Base-by-base conservation (phyloP, 2,113 vertebrate species). In the Pseudorasbora parva region DNA sequence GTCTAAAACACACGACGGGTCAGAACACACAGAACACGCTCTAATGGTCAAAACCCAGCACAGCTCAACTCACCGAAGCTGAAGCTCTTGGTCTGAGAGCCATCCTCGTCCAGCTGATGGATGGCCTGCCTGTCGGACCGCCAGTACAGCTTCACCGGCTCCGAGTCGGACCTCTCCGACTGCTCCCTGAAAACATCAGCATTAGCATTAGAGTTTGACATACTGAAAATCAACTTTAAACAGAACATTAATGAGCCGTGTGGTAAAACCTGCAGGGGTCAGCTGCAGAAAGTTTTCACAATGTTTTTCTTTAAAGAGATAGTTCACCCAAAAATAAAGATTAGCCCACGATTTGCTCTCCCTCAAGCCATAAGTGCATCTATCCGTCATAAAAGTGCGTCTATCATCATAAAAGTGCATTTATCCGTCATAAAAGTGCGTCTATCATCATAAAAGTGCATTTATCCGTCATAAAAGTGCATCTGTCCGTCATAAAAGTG, bases 41-140 rank as follows among this genome's bases (percentile, higher is more conserved):
- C n/a, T 60, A 25, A 1, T 2, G 59, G 23, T 27, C 23, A 6
- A 62, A 45, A 74, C 1, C 21, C 8, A 27, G 21, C 2, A 11
- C 2, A 47, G 54, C 14, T 60, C 4, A 86, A 86, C 94, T 91
- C 93, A 99, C 97, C 97, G 45, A 97, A 98, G 86, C 25, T 94
- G 86, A 98, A 99, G 8, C 91, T 92, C 89, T 94, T 98, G 51
- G 92, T 93, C 3, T 89, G 45, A 82, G 89, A 90, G 1, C 96
- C 95, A 86, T 96, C 97, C 85, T 96, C 97, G 60, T 97, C 96
- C 4, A 94, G 79, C 82, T 97, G 97, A 5, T 94, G 93, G 79
- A 99, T 83, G 0, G 90, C 93, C 64, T 96, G 95, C 15, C 88
- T 88, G 30, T 96, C 96, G 5, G 95, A 92, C 90, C 92, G 96